Evolutionary conservation across 2,888 invertebrate species (phyloP).

Genomic region (Aporophyla lueneburgensis): DNA sequence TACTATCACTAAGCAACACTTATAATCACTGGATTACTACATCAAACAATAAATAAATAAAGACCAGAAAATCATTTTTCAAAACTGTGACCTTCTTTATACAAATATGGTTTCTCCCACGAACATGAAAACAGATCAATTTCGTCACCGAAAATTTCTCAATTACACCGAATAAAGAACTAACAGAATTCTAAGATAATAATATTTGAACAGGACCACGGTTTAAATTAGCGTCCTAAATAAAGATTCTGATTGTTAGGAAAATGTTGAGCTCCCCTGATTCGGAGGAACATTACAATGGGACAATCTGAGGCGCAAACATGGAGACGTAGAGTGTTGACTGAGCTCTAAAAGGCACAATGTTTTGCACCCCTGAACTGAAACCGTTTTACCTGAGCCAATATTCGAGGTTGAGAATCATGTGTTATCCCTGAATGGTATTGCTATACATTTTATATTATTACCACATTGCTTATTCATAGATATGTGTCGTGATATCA

Average conservation of each 20-base stretch:
- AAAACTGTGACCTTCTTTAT: not conserved
- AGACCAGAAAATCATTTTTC: not conserved
- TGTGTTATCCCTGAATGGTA: slow-evolving; percentile 5
- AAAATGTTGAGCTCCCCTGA: slow-evolving; percentile 74
- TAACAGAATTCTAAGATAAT: slow-evolving; percentile 56
- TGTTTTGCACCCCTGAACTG: slow-evolving; percentile 76
- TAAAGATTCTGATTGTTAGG: slow-evolving; percentile 66
- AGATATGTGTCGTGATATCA: not conserved
- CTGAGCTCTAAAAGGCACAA: slow-evolving; percentile 76
- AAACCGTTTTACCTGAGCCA: slow-evolving; percentile 78
- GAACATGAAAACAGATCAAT: slow-evolving; percentile 8
- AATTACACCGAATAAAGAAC: slow-evolving; percentile 55
- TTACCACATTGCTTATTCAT: slow-evolving; percentile 12
- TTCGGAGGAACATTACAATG: slow-evolving; percentile 57
- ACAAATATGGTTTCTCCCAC: not conserved
- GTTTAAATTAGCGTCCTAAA: slow-evolving; percentile 70
- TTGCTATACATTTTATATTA: slow-evolving; percentile 27
- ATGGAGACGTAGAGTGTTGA: slow-evolving; percentile 72
- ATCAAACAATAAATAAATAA: slow-evolving; percentile 1
- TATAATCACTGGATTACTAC: not conserved
- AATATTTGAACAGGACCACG: slow-evolving; percentile 63
- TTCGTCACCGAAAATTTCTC: slow-evolving; percentile 40
- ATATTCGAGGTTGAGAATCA: slow-evolving; percentile 67
- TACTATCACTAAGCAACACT: slow-evolving; percentile 1
- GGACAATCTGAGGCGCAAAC: slow-evolving; percentile 66